These are phyloP conservation scores for Euzophera pinguis DNA, from an alignment of 2,888 invertebrate species.

Conservation along the genomic window DNA sequence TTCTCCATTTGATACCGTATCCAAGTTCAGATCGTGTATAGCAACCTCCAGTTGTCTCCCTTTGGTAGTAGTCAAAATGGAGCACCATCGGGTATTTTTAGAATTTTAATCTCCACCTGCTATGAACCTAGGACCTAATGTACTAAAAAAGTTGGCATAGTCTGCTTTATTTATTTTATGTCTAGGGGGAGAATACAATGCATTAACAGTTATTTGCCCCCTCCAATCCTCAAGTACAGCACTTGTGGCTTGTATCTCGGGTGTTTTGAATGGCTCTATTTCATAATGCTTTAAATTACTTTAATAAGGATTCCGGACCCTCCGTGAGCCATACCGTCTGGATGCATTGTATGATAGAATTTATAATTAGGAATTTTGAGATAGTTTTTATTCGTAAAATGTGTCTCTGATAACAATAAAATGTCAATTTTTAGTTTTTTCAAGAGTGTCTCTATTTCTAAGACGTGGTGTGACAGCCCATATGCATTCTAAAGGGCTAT, in stretches of 20 bases:
- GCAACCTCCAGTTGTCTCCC: background rate
- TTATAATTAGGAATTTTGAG: constrained; percentile 20
- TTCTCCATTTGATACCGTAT: too few relatives aligned
- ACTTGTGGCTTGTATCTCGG: constrained; percentile 20
- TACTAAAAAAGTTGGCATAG: background rate
- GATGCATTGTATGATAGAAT: constrained; percentile 25
- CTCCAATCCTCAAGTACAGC: constrained; percentile 13
- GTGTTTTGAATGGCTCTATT: constrained; percentile 8
- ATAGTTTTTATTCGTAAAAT: constrained; percentile 19
- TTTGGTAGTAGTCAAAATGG: background rate
- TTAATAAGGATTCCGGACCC: constrained; percentile 24
- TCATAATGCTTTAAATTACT: constrained; percentile 20
- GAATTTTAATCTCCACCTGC: too few relatives aligned
- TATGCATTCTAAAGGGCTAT: constrained; percentile 27
- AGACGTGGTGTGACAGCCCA: constrained; percentile 21
- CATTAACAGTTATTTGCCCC: constrained; percentile 12
- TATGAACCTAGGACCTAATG: background rate
- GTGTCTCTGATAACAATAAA: constrained; percentile 24
- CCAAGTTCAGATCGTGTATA: too few relatives aligned
- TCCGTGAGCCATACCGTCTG: constrained; percentile 26
- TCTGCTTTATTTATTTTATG: background rate
- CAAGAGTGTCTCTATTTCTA: constrained; percentile 18
- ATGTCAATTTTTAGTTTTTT: constrained; percentile 22
- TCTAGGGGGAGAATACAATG: constrained; percentile 18
- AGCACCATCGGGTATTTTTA: background rate